Evolutionary conservation across 2,797 vertebrate genomes (phyloP).

Genomic region (Mionectes olivaceus): DNA sequence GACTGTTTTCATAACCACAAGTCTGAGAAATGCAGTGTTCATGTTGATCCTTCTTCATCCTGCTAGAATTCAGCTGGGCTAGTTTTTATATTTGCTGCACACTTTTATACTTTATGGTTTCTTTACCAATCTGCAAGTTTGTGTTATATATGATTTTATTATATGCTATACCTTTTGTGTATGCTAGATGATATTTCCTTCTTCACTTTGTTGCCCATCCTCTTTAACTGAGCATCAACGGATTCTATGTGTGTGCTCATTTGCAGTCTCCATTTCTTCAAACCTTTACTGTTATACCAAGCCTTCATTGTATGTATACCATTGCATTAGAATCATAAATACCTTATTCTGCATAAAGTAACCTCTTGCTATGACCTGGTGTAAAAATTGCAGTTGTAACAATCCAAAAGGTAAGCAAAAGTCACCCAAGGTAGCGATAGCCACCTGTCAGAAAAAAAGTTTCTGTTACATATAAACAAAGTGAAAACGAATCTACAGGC

Average conservation of each 20-base stretch:
- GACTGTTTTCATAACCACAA: neutral
- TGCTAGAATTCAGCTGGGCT: neutral
- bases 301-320: neutral
- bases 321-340: neutral
- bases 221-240: accelerated
- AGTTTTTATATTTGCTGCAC: neutral
- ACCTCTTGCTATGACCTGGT: neutral
- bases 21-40: neutral
- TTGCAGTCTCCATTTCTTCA: neutral
- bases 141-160: neutral
- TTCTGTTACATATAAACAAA: neutral
- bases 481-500: neutral
- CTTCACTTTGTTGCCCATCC: neutral
- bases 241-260: neutral
- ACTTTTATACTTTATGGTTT: neutral
- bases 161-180: neutral
- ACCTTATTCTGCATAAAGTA: neutral
- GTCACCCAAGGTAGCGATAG: neutral
- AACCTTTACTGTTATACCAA: neutral
- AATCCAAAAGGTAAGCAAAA: neutral
- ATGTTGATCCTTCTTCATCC: neutral
- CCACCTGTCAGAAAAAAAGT: neutral
- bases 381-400: neutral
- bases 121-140: neutral
- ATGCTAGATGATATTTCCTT: neutral